Base-by-base conservation (phyloP, 2,888 invertebrate genomes). In the Acanthosepion lycidas region DNA sequence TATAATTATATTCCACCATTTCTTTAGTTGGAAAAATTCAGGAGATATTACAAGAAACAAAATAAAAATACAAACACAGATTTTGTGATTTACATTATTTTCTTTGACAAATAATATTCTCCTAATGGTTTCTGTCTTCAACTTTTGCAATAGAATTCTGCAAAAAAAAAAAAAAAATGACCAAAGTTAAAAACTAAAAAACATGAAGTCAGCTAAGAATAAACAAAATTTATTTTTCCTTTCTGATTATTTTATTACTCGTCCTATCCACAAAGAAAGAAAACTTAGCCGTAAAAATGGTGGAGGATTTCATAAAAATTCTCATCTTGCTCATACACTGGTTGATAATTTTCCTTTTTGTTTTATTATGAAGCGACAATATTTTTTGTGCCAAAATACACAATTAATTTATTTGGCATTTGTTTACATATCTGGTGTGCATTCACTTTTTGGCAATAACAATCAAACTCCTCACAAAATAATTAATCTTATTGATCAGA, bases 21-120 rank as follows among this genome's bases (percentile, higher is more conserved):
- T 78, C 78, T 78, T 78, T 78, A 78, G 78, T 78, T 78, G n/a
- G 78, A 78, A 78, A 78, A 78, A 78, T 78, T 78, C 78, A 78
- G n/a, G 33, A n/a, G n/a, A n/a, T 78, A 5, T 18, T 8, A 64
- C 64, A 64, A 26, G 64, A 64, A 64, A 64, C n/a, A n/a, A 78
- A 78, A n/a, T 33, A 33, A n/a, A 15, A 33, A 1, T n/a, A 33
- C 9, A n/a, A 78, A 78, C n/a, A 15, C n/a, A 78, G 78, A 33
- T 78, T 78, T 78, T 78, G n/a, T n/a, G 78, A 78, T 78, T 78
- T 78, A 78, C 78, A 78, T 78, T 78, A 78, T 78, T 78, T 78
- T 78, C 78, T n/a, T 33, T 78, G n/a, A 33, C 78, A 78, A 78
- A 78, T 33, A 78, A 78, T 78, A 78, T 78, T 78, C n/a, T 33